A percentile compares a stretch with the other conserved stretches of the same genome.
Evolutionary conservation across 2,113 vertebrate genomes (phyloP).

Genomic region (Xenotilapia flavipinnis): DNA sequence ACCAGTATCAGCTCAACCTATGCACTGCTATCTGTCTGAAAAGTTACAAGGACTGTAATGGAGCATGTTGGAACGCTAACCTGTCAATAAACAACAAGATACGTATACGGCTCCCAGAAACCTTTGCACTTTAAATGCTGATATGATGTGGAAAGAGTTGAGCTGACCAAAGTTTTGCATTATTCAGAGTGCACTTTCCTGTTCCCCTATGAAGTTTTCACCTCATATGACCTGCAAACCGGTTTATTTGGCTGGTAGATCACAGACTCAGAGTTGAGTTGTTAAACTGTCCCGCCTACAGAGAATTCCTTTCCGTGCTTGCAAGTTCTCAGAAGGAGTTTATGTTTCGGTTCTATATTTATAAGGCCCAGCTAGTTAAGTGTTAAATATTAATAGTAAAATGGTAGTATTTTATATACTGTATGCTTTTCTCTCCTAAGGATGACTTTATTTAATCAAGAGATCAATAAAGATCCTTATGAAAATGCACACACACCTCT

Average conservation of each 20-base stretch:
- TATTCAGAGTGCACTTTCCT: constrained; percentile 10
- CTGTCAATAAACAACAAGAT: constrained; percentile 15
- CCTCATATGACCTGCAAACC: not conserved
- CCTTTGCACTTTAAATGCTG: constrained; percentile 14
- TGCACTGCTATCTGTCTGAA: not conserved
- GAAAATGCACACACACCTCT: not conserved
- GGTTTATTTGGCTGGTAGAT: not conserved
- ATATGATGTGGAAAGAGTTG: not conserved
- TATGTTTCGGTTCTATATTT: not conserved
- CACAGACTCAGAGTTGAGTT: not conserved
- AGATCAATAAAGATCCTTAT: not conserved
- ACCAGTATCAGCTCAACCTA: not conserved
- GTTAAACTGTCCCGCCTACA: not conserved
- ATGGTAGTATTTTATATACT: not conserved
- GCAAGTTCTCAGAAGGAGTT: not conserved
- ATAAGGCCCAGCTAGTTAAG: not conserved
- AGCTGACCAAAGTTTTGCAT: constrained; percentile 18
- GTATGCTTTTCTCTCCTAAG: not conserved
- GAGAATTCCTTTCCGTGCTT: not conserved
- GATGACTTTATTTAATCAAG: not conserved
- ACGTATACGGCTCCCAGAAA: not conserved
- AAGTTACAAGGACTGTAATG: not conserved
- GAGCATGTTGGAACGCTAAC: not conserved
- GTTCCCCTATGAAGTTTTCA: constrained; percentile 2
- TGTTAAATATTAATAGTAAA: not conserved